Evolutionary conservation across 2,113 vertebrate genomes (phyloP).

Genomic region (Nannospalax galili): DNA sequence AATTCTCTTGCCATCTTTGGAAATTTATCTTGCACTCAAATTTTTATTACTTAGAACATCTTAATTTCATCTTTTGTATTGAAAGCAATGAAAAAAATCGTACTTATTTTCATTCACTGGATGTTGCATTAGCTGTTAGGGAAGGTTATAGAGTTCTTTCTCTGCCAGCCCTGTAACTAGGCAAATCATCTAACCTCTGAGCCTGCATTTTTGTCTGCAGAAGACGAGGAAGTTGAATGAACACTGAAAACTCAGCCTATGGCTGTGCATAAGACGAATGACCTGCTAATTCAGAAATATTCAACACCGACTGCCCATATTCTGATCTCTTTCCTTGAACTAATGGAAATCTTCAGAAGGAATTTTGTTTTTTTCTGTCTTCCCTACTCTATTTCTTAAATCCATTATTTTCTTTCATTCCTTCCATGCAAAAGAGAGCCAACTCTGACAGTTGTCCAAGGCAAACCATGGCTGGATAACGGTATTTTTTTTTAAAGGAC

Average conservation of each 20-base stretch:
- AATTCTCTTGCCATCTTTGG: not conserved
- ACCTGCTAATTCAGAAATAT: not conserved
- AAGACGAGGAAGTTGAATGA: not conserved
- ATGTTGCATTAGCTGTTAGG: not conserved
- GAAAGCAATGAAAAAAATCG: not conserved
- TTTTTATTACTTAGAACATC: not conserved
- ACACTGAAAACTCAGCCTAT: not conserved
- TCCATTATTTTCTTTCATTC: constrained; percentile 26
- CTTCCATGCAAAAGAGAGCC: constrained; percentile 25
- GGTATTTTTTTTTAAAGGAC: not conserved
- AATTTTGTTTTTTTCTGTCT: not conserved
- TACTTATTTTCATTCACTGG: not conserved
- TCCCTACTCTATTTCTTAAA: constrained; percentile 13
- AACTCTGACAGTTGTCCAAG: not conserved
- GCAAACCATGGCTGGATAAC: constrained; percentile 30
- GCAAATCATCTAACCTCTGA: not conserved
- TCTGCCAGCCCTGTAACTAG: not conserved
- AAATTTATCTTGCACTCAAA: constrained; percentile 25
- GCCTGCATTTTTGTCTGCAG: not conserved
- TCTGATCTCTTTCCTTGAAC: constrained; percentile 1
- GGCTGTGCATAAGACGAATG: not conserved
- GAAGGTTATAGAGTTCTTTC: not conserved
- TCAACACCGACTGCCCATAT: not conserved
- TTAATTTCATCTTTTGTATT: constrained; percentile 25
- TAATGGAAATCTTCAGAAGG: constrained; percentile 16